Base-by-base conservation (phyloP, 2,888 invertebrate genomes). In the Aethes cnicana region DNA sequence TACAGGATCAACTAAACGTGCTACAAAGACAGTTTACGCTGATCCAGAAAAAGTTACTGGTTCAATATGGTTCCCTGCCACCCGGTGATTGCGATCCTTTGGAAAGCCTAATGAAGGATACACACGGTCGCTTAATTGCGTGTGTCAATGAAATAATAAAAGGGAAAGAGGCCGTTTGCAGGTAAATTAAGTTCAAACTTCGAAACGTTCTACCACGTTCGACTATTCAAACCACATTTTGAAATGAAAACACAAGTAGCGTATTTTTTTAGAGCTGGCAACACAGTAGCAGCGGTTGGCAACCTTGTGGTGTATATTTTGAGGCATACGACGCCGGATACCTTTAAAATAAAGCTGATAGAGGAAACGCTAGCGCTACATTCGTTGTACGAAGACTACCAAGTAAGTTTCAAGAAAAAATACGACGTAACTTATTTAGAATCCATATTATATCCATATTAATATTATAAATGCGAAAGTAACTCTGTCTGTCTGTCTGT, bases 31-130 rank as follows among this genome's bases (percentile, higher is more conserved):
- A 97, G 75, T 94, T 95, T 74, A 91, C 95, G 35, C 87, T 94
- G 49, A 92, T 97, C 23, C 95, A 97, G 78, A 93, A 94, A 70
- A 89, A 93, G 56, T 84, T 97, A 25, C 84, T 97, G 55, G 92
- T 94, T 1, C 93, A 95, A 69, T 94, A 95, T 69, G 95, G 95
- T 60, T 95, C 96, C 52, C 92, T 94, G 69, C 96, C 94, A 43
- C 94, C 95, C 0, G 91, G 93, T 1, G 93, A 95, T 30, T 89
- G 96, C 54, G 91, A 92, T 33, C 92, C 93, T 49, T 79, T 97
- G 41, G 94, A 95, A 72, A 92, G 92, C 37, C 81, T 96, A 4
- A 88, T 95, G 68, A 92, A 92, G 53, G 94, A 94, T 55, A 95
- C 95, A 0, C 92, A 94, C 67, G 74, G 89, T 54, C 92, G 94